Evolutionary conservation across 1,140 invertebrate genomes (phyloP), one percentile per base, ranked within the genome.

Genomic region (Apis laboriosa): DNA sequence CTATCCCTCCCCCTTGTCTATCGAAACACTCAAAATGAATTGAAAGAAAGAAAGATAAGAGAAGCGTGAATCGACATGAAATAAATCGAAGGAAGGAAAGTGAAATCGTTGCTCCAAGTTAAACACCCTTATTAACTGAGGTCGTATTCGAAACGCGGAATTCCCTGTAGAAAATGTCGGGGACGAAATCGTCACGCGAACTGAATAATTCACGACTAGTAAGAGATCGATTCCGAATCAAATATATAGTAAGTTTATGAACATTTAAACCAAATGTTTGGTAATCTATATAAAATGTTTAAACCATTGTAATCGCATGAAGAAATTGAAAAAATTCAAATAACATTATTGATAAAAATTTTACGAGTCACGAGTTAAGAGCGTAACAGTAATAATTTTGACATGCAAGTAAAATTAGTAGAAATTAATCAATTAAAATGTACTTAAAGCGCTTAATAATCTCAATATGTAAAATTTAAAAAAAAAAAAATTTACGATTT

Each of bases 181-280:
- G 49, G 53, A 28, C 49, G 68, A 71, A 28, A 71, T 71, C 70
- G 70, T 71, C 70, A 53, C 70, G 70, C 70, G 49, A 24, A 24
- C 70, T 71, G 70, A 71, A 71, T 71, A 53, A 71, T 71, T 71
- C 51, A 71, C 68, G 68, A 53, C 21, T n/a, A 2, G 51, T 11
- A 19, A 55, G 8, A 49, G 70, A 71, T 71, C 70, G 70, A 71
- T 71, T 71, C 5, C 15, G n/a, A 51, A 28, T 53, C 68, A 24
- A 28, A 28, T 71, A 43, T 43, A 7, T n/a, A 51, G 49, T 9
- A 24, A 24, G n/a, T 71, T 15, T 28, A 28, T 19, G 68, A 71
- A 24, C 15, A 24, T 28, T 51, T 71, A 24, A 53, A 19, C 21
- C 15, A 71, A 53, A 71, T 71, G 49, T 71, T 17, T 28, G n/a